Evolutionary conservation across 2,888 invertebrate species (phyloP), one percentile per base, ranked within the genome.

Genomic region (Fragum sueziense): DNA sequence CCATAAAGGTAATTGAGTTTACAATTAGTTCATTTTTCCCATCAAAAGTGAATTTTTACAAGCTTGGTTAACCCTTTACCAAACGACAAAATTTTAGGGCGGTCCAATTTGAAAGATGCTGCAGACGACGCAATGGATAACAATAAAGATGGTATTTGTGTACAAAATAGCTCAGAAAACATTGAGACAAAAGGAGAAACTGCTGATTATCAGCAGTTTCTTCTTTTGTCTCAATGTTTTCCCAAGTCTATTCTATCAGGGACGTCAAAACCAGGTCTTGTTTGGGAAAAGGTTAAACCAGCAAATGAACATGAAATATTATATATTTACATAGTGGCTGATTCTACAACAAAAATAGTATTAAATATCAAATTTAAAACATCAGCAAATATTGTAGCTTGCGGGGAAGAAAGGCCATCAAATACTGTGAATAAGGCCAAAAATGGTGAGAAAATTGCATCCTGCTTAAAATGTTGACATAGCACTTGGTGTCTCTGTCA

Each of bases 381-480:
- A 62, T 62, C 34, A 33, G 62, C 22, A 62, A 62, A 62, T 62
- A 62, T 62, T 62, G 62, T 62, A 62, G 31, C 62, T 34, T 34
- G n/a, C 31, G 34, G 62, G 62, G 9, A 20, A 34, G 62, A 34
- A 62, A 33, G 29, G 29, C 31, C 33, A 34, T 33, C 62, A 62
- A 62, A 33, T 22, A 62, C 62, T 62, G 31, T 33, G 62, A 62
- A 34, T 27, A 57, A 1, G 33, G 62, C 20, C 62, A 62, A 34
- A 62, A 62, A n/a, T 62, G 62, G 62, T 62, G 62, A 62, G 62
- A 62, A 62, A 62, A 62, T 62, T 62, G 62, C 62, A 62, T 62
- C 62, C 62, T 62, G 62, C 62, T 62, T 62, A 62, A 33, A 33
- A 25, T 62, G 62, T 62, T 62, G 62, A 62, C 62, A 62, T 33